These are phyloP conservation scores for Phyllotis vaccarum DNA, from an alignment of 2,797 vertebrate species.

Conservation along the genomic window DNA sequence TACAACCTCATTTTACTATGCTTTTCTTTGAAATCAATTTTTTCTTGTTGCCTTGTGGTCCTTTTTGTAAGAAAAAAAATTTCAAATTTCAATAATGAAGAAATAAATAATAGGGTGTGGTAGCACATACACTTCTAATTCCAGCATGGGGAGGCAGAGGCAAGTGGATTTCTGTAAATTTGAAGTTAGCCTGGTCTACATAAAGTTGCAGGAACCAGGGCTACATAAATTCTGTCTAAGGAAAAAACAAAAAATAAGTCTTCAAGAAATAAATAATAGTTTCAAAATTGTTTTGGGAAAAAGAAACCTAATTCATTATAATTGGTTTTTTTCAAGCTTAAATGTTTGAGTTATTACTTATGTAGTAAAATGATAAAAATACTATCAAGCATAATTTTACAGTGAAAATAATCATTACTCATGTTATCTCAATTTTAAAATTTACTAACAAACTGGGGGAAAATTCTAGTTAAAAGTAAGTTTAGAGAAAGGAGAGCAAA, in stretches of 20 bases:
- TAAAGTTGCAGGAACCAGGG: neutral
- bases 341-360: constrained; percentile 87
- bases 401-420: constrained; percentile 85
- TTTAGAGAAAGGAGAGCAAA: neutral
- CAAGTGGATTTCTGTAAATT: neutral
- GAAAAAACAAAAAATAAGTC: neutral
- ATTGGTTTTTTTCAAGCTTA: constrained; percentile 87
- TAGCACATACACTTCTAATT: neutral
- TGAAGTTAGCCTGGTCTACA: neutral
- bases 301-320: constrained; percentile 48
- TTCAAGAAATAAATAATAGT: neutral
- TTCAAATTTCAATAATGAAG: constrained; percentile 86
- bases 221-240: neutral
- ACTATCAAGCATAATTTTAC: constrained; percentile 83
- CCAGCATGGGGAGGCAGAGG: neutral
- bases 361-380: constrained; percentile 85
- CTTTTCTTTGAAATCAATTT: constrained; percentile 39
- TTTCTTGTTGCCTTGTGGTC: constrained; percentile 83
- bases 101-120: constrained; percentile 72
- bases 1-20: neutral
- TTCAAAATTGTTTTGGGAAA: constrained; percentile 84
- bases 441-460: constrained; percentile 83
- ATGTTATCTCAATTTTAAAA: neutral
- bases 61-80: constrained; percentile 85
- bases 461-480: constrained; percentile 16